phyloP scores from a whole-genome alignment of 2,113 vertebrate genomes.

The Ictalurus furcatus region DNA sequence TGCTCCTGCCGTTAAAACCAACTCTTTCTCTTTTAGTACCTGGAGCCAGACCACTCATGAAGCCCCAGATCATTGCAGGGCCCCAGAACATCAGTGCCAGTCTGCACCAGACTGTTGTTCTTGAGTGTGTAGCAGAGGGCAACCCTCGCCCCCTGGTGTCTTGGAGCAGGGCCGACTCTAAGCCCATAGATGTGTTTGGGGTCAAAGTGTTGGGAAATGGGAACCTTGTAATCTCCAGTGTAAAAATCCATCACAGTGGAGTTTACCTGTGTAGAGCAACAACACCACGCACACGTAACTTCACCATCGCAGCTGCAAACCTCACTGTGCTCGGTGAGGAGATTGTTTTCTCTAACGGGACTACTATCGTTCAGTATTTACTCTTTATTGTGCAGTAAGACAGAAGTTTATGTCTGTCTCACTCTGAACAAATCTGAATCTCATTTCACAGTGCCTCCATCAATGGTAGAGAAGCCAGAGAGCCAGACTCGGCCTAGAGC shows the following conservation, averaged over 20 bases:
- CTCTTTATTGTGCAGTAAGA: not conserved
- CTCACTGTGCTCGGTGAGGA: constrained; percentile 85
- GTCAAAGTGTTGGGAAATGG: constrained; percentile 91
- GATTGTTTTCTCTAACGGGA: not conserved
- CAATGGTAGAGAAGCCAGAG: constrained; percentile 90
- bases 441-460: constrained; percentile 81
- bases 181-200: constrained; percentile 93
- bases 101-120: constrained; percentile 83
- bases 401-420: not conserved
- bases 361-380: not conserved
- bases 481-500: constrained; percentile 94
- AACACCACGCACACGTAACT: constrained; percentile 92
- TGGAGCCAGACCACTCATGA: constrained; percentile 72
- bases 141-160: constrained; percentile 93
- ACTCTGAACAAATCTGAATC: constrained; percentile 11
- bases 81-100: constrained; percentile 87
- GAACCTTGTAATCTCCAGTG: constrained; percentile 87
- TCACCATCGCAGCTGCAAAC: constrained; percentile 84
- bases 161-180: constrained; percentile 93
- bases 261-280: constrained; percentile 92
- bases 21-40: constrained; percentile 65
- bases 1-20: not conserved
- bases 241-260: constrained; percentile 82
- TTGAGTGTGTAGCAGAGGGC: constrained; percentile 93
- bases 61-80: constrained; percentile 86